Base-by-base conservation (phyloP, 2,113 vertebrate species). In the Colinus virginianus region DNA sequence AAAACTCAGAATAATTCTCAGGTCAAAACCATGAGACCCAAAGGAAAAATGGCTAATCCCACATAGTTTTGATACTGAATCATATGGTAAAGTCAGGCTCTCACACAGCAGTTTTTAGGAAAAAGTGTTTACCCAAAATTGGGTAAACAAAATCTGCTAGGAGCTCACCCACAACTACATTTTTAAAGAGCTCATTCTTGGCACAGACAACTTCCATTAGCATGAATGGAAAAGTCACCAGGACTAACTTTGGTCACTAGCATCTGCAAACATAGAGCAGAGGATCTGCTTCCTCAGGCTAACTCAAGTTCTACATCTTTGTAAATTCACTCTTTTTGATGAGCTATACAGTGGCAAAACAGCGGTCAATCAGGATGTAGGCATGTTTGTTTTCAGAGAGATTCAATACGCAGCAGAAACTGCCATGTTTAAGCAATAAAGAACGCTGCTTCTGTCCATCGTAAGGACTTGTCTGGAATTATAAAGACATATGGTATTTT, bases 401-500 rank as follows among this genome's bases (percentile, higher is more conserved):
- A 71, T 16, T 91, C 83, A 87, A 48, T 46, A 74, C 0, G 0
- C 85, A 93, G 30, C n/a, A 76, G 85, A 90, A 26, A 30, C 11
- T 51, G 45, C 87, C 90, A 70, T 43, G 82, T 83, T 95, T 77
- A 91, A 93, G 34, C 2, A 84, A 78, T 87, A 62, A 86, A 75
- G 22, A 69, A 36, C 55, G 34, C 46, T 88, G 17, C 82, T 96
- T 69, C 75, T 95, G 93, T 96, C 95, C 92, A 86, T 96, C 61
- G 0, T 67, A 93, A 94, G 79, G 79, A 71, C 85, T 95, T 93
- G 82, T 90, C 94, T 94, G 90, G 92, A 91, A 90, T 88, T 94
- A 93, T 61, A 95, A 91, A 92, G 94, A 89, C 93, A 92, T 79
- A 95, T 23, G 94, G 83, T 96, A 96, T 96, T 96, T 96, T 96